Base-by-base conservation (phyloP, 2,797 vertebrate genomes). In the Girardinus metallicus region DNA sequence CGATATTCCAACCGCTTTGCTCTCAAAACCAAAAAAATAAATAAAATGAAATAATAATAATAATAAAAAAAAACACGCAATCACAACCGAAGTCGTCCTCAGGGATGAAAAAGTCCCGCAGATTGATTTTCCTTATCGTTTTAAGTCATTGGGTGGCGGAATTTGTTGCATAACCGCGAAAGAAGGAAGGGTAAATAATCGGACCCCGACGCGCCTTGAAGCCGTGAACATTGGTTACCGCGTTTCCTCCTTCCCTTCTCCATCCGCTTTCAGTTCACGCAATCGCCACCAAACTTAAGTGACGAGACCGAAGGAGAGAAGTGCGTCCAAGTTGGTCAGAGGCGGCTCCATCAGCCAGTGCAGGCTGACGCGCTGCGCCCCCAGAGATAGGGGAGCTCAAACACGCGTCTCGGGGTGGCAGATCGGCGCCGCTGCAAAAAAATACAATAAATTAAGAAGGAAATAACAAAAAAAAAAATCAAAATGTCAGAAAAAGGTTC, bases 161-260 rank as follows among this genome's bases (percentile, higher is more conserved):
- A 73, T 49, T 3, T 74, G 9, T 18, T 0, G 29, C 3, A 70
- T 3, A 21, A 36, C 74, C n/a, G 80, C 13, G 47, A 29, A 78
- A 73, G 23, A 34, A 8, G 43, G 5, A 46, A 26, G 8, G 21
- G 49, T 9, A 80, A 78, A 62, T 64, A 34, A 68, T 13, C 72
- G 81, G 79, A 85, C 82, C 87, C 88, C 84, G 86, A 84, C 73
- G 87, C 86, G 85, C 89, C 81, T 80, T 82, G 78, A 80, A 79
- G 89, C 86, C 85, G 49, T 87, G 49, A 21, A 51, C 49, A 7
- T 81, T 41, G 74, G 76, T 84, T 84, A 86, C 91, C 92, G 84
- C 87, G 85, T 90, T 86, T 85, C 80, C 79, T 23, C 23, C 49
- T 62, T 44, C 47, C 57, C 36, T 46, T 57, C 39, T 43, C 66